These are phyloP conservation scores for Prosapia bicincta DNA, from an alignment of 2,888 invertebrate species.

Conservation along the genomic window DNA sequence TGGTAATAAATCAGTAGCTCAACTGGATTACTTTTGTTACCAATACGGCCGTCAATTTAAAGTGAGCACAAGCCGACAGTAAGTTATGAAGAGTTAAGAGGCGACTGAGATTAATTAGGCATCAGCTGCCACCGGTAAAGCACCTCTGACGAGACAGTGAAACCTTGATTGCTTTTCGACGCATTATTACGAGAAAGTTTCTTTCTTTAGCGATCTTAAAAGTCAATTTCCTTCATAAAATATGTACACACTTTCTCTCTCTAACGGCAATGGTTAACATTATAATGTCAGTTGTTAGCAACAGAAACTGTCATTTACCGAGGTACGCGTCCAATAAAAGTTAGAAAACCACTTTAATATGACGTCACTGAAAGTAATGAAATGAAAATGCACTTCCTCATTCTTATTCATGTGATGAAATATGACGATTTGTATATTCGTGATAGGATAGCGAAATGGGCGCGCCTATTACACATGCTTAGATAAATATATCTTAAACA, in stretches of 20 bases:
- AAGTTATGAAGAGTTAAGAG: neutral
- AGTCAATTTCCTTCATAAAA: neutral
- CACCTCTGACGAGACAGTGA: neutral
- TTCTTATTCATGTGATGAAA: no score
- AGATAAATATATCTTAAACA: no score
- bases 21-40: neutral
- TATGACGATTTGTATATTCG: no score
- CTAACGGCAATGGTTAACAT: neutral
- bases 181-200: neutral
- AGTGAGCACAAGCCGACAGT: neutral
- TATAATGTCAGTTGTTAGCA: neutral
- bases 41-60: neutral
- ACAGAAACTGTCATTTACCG: neutral
- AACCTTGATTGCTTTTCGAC: neutral
- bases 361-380: no score
- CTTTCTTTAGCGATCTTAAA: neutral
- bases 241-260: neutral
- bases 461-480: no score
- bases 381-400: no score
- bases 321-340: neutral
- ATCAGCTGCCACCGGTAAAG: neutral
- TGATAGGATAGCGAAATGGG: no score
- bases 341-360: neutral
- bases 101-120: neutral
- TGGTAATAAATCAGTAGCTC: no score